Evolutionary conservation across 2,888 invertebrate species (phyloP), one percentile per base, ranked within the genome.

Genomic region (Acanthosepion lycidas): DNA sequence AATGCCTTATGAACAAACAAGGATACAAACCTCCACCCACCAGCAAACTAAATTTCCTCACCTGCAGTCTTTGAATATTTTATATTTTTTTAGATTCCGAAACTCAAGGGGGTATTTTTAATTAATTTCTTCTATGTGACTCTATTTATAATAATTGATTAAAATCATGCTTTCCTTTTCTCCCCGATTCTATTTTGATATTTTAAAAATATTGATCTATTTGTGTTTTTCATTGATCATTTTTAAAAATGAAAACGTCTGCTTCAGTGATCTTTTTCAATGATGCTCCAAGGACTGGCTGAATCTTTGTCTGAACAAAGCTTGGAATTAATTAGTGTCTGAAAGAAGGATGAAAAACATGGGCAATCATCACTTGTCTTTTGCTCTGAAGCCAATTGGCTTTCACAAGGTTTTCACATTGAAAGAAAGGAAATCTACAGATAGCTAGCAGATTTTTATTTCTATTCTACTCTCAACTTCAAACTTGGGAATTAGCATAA

Each of bases 101-200:
- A 6, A 59, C 59, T 59, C 59, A 59, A 59, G 59, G 59, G 42
- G 59, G 59, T 59, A 59, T 23, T 78, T 78, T 78, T 78, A 78
- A 78, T 78, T 78, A 78, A 78, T 18, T 78, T 78, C 78, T 33
- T 78, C 18, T 33, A 4, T 23, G 23, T n/a, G 78, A 33, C 78
- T 78, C 78, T 78, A 78, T 78, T 78, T 78, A 78, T 78, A 78
- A 78, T 78, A 78, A 78, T 78, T 78, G 78, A 78, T 78, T 78
- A 78, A 78, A 78, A 78, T 12, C 33, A 8, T n/a, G 23, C 9
- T n/a, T 78, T n/a, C 33, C 12, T n/a, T 78, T 78, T 33, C 78
- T 78, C n/a, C 18, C 78, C 9, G 23, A 78, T 78, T 78, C n/a
- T 78, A 78, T 78, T 78, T 78, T 33, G 78, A 33, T n/a, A 78